These are phyloP conservation scores for Polylopha cassiicola DNA, from an alignment of 2,888 invertebrate species.

Conservation along the genomic window DNA sequence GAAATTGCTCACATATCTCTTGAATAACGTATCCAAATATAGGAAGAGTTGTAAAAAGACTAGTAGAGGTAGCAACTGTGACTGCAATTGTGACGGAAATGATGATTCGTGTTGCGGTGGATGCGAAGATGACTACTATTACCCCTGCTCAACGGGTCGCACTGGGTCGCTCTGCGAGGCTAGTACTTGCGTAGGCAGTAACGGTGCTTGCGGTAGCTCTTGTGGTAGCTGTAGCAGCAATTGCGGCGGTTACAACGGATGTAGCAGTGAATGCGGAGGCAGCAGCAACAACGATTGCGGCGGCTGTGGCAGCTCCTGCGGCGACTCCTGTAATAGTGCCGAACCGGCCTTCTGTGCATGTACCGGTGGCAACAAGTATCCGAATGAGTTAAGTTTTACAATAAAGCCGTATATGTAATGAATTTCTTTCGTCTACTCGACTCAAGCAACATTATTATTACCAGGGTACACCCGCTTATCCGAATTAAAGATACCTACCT, in stretches of 20 bases:
- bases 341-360: no score
- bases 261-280: conserved; percentile 3
- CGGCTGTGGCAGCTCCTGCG: conserved; percentile 1
- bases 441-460: no score
- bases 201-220: conserved; percentile 23
- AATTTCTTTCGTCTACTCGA: no score
- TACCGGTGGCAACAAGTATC: no score
- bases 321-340: conserved; percentile 25
- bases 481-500: no score
- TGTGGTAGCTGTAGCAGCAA: conserved; percentile 9
- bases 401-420: no score
- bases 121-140: conserved; percentile 24
- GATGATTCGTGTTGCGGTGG: no score
- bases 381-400: no score
- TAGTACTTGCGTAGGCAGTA: conserved; percentile 7
- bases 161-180: conserved; percentile 20
- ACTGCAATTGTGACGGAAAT: no score
- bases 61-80: neutral
- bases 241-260: conserved; percentile 13
- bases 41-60: conserved; percentile 32
- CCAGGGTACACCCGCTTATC: no score
- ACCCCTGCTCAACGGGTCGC: conserved; percentile 25
- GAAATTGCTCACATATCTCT: conserved; percentile 42
- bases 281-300: conserved; percentile 5
- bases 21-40: conserved; percentile 36